Evolutionary conservation across 2,113 vertebrate species (phyloP), one percentile per base, ranked within the genome.

Genomic region (Ceyx melanurus): DNA sequence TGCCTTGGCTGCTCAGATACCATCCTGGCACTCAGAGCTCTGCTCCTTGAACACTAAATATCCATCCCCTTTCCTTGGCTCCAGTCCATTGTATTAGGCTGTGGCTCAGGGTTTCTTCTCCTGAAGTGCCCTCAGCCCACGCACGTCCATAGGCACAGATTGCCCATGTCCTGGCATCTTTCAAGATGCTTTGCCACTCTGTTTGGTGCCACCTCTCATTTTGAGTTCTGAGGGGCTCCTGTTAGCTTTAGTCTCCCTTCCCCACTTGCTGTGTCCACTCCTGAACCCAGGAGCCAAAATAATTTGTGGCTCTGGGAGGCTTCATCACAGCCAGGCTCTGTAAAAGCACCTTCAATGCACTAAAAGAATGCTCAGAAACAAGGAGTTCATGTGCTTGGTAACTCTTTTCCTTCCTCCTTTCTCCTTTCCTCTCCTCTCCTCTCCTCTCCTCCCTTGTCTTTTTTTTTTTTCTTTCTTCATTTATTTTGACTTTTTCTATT

Each of bases 91-190:
- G 33, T 5, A 23, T 40, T 18, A 43, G 16, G 6, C 29, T 43
- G 15, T 18, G 11, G 10, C 28, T 46, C 29, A 61, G 31, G 4
- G 4, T 68, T n/a, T 40, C 35, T 67, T 25, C 61, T 77, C 31
- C 46, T 29, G 23, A 62, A 50, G 7, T 9, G 6, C 29, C 66
- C 20, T 5, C 19, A 77, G 54, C 22, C 40, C n/a, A 0, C 1
- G 0, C 7, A 11, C 4, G 25, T 6, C 3, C 0, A 14, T 2
- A 26, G 58, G 16, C 37, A 45, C 46, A 2, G 13, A 15, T 1
- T 46, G 23, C 23, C 15, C 13, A n/a, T 25, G 66, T 40, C 9
- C 67, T 62, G 31, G 6, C 37, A 37, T 37, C 37, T 37, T 37
- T 37, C 37, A 70, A 50, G 53, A 46, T 54, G n/a, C 13, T 87